Evolutionary conservation across 2,888 invertebrate genomes (phyloP).

Genomic region (Cryptus armator): DNA sequence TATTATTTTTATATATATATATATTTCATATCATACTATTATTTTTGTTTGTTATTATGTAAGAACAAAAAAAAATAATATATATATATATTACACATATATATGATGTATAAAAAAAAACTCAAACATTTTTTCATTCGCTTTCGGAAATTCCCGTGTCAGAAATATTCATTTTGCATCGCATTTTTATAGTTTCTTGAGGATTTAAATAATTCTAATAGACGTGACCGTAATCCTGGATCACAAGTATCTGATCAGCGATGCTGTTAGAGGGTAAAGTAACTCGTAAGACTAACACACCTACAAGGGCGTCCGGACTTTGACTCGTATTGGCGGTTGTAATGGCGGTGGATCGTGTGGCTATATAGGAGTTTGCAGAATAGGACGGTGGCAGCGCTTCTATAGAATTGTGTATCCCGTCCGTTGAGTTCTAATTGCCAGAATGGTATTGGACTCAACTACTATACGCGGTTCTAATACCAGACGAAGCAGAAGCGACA

Average conservation of each 20-base stretch:
- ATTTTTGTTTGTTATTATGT: too few species aligned
- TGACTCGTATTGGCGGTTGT: slow-evolving; percentile 44
- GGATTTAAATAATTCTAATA: neutral
- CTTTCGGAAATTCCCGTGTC: too few species aligned
- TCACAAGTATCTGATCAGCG: neutral
- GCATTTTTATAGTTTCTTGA: too few species aligned
- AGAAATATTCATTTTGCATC: too few species aligned
- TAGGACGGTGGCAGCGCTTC: slow-evolving; percentile 47
- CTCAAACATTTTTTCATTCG: too few species aligned
- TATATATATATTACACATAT: too few species aligned
- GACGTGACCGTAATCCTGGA: slow-evolving; percentile 1
- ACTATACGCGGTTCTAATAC: slow-evolving; percentile 24
- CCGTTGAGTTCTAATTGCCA: slow-evolving; percentile 63
- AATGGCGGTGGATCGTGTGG: slow-evolving; percentile 20
- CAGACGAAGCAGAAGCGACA: slow-evolving; percentile 55
- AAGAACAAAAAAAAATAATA: too few species aligned
- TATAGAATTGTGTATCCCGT: slow-evolving; percentile 59
- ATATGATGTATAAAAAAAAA: too few species aligned
- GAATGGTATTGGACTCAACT: slow-evolving; percentile 46
- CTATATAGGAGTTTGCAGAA: slow-evolving; percentile 57
- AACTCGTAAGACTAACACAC: neutral
- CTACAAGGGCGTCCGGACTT: slow-evolving; percentile 5
- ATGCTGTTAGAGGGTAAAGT: neutral
- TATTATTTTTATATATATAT: too few species aligned
- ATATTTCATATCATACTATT: too few species aligned